phyloP scores from a whole-genome alignment of 2,797 vertebrate species.

The Falco naumanni region DNA sequence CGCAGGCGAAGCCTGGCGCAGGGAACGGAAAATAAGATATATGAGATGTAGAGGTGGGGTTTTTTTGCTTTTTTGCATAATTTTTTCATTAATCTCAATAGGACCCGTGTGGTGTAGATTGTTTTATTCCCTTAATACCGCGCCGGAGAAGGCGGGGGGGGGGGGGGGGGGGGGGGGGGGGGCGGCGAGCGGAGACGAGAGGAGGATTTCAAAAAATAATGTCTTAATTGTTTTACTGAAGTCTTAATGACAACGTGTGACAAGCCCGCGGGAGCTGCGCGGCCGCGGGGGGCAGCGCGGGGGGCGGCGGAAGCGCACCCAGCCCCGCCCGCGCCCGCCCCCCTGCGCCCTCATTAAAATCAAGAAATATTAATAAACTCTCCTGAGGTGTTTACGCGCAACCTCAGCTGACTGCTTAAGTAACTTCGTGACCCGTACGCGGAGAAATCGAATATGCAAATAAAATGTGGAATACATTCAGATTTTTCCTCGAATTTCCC shows the following conservation, averaged over 20 bases:
- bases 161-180: too few relatives aligned
- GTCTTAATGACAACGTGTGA: slow-evolving; percentile 86
- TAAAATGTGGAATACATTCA: neutral
- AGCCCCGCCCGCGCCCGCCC: neutral
- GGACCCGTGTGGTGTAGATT: slow-evolving; percentile 86
- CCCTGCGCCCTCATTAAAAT: neutral
- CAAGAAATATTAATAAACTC: neutral
- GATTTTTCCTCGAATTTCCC: neutral
- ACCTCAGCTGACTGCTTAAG: neutral
- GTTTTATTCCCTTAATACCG: slow-evolving; percentile 89
- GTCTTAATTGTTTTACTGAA: slow-evolving; percentile 94
- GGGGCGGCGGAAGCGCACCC: neutral
- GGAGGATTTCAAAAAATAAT: slow-evolving; percentile 75
- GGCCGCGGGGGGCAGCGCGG: slow-evolving; percentile 77
- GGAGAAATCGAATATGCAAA: neutral
- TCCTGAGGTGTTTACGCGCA: neutral
- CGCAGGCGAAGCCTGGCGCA: slow-evolving; percentile 82
- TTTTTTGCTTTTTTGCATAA: slow-evolving; percentile 73
- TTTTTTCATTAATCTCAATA: slow-evolving; percentile 97
- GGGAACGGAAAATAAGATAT: slow-evolving; percentile 86
- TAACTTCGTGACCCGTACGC: neutral
- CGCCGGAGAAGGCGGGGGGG: slow-evolving; percentile 71
- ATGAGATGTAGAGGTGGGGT: slow-evolving; percentile 61
- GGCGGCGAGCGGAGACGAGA: neutral
- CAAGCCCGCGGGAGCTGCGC: slow-evolving; percentile 81